Evolutionary conservation across 2,888 invertebrate genomes (phyloP), one percentile per base, ranked within the genome.

Genomic region (Cerceris rybyensis): DNA sequence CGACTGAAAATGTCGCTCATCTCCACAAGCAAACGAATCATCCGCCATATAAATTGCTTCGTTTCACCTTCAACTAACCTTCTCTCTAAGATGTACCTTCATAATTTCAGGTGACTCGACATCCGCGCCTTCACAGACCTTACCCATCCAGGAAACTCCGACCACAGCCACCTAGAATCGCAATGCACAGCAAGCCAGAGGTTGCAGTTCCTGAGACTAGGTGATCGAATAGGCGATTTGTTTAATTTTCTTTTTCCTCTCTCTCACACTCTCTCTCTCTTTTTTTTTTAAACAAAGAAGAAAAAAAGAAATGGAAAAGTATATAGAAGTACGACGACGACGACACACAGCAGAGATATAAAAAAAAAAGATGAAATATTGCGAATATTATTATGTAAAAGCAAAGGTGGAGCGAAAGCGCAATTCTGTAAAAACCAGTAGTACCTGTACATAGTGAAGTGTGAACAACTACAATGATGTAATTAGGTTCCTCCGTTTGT

Each of bases 401-500:
- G 70, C 64, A 72, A 74, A 75, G 72, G 76, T 71, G 76, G 77
- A 81, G 85, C 83, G 68, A 71, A 79, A 87, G 82, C 82, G 76
- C 83, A 79, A 85, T 88, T 87, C 86, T 90, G 87, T 88, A 88
- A 89, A 90, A 88, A 88, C 84, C 84, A 90, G 92, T 92, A 92
- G 92, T 92, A 92, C 92, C 91, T 92, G 92, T 92, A 92, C 88
- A 92, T 92, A 92, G 91, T 87, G 86, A 91, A 91, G 89, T 89
- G 90, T 90, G 88, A 90, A 90, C 89, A 91, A 90, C 88, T 91
- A 89, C 87, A 91, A 70, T 87, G 87, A 92, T 92, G 91, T 92
- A 92, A 92, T 92, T 92, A 92, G 91, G 91, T 92, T 92, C 89
- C 91, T 92, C 90, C 88, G 91, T 92, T 92, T 92, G 91, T 90